These are phyloP conservation scores for Solea senegalensis DNA, from an alignment of 2,113 vertebrate species.

Conservation along the genomic window DNA sequence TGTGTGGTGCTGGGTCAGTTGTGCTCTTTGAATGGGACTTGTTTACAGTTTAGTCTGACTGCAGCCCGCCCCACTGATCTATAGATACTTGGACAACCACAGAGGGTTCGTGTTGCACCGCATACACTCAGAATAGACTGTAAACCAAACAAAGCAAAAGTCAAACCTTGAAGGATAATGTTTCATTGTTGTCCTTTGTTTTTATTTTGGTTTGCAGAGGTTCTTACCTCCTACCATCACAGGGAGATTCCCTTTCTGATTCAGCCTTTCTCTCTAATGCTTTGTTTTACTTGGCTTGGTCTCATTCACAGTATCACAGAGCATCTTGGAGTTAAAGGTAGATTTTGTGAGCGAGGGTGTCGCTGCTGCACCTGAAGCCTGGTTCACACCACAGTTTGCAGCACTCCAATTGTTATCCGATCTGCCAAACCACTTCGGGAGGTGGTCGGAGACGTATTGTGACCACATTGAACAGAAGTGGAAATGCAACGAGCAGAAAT, in stretches of 20 bases:
- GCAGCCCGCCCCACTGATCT: slow-evolving; percentile 60
- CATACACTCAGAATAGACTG: slow-evolving; percentile 73
- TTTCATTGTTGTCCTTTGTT: slow-evolving; percentile 73
- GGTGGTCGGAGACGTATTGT: too few relatives aligned
- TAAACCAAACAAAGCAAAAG: slow-evolving; percentile 74
- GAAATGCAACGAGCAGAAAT: too few relatives aligned
- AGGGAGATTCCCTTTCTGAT: slow-evolving; percentile 59
- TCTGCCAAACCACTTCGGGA: too few relatives aligned
- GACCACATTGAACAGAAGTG: too few relatives aligned
- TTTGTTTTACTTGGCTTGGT: slow-evolving; percentile 1
- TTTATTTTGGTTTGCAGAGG: slow-evolving; percentile 66
- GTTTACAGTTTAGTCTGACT: slow-evolving; percentile 75
- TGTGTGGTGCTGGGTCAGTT: slow-evolving; percentile 51
- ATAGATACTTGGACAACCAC: slow-evolving; percentile 71
- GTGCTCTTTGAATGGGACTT: slow-evolving; percentile 66
- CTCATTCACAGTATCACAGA: neutral
- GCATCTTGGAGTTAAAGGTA: neutral
- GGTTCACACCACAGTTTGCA: neutral
- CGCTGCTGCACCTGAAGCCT: slow-evolving; percentile 6
- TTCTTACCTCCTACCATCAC: slow-evolving; percentile 32
- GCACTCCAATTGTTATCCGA: too few relatives aligned
- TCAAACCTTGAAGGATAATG: slow-evolving; percentile 55
- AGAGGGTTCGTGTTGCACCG: slow-evolving; percentile 70
- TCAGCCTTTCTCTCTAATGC: slow-evolving; percentile 6
- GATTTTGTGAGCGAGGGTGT: neutral